Percentiles rank a stretch among this genome's conserved stretches.
phyloP scores from a whole-genome alignment of 2,113 vertebrate species.

The Tachycineta bicolor region DNA sequence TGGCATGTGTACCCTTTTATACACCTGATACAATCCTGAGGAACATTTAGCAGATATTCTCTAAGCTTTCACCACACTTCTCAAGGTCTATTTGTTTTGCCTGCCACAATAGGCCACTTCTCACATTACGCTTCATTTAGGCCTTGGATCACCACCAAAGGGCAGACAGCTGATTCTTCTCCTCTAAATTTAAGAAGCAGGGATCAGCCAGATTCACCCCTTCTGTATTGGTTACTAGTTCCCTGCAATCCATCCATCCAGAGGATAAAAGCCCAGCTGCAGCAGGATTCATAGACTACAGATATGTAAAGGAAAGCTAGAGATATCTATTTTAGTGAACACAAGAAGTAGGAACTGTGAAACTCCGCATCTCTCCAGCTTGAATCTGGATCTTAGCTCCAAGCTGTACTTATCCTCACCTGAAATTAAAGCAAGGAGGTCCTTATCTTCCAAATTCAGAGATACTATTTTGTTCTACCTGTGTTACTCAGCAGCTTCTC shows the following conservation, averaged over 20 bases:
- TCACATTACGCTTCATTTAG: not conserved
- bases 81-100: not conserved
- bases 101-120: not conserved
- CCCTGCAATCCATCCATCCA: not conserved
- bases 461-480: not conserved
- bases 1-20: not conserved
- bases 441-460: not conserved
- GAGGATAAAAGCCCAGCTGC: not conserved
- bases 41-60: not conserved
- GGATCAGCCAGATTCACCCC: not conserved
- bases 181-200: not conserved
- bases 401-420: not conserved
- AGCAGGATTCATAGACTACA: not conserved
- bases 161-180: not conserved
- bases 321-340: not conserved
- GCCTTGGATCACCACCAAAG: not conserved
- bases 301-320: not conserved
- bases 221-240: not conserved
- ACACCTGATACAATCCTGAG: not conserved
- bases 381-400: not conserved
- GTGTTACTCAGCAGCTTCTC: not conserved
- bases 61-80: not conserved
- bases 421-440: not conserved
- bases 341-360: not conserved
- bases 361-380: not conserved